These are phyloP conservation scores for Arizona elegans DNA, from an alignment of 2,113 vertebrate genomes.

Conservation along the genomic window DNA sequence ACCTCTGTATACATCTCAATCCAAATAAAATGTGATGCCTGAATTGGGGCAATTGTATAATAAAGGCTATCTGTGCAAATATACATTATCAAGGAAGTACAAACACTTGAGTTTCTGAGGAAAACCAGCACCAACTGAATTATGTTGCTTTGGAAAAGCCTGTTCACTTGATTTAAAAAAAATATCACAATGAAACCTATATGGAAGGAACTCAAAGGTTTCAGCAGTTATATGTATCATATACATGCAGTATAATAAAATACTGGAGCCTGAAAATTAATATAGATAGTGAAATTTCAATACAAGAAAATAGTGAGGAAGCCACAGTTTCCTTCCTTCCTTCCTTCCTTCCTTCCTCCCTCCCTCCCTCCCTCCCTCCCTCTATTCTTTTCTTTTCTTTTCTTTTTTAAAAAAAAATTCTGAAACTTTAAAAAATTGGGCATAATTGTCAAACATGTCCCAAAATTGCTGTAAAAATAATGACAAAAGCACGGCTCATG, in stretches of 20 bases:
- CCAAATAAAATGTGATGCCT: background rate
- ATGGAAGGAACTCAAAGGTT: background rate
- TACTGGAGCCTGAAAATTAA: background rate
- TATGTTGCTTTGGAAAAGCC: too few species aligned
- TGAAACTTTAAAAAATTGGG: background rate
- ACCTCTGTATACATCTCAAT: background rate
- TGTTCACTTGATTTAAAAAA: background rate
- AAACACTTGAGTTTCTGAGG: background rate
- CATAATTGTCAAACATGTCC: constrained; percentile 9
- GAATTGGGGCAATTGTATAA: background rate
- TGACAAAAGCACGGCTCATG: constrained; percentile 7
- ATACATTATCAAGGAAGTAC: too few species aligned
- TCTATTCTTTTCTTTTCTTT: background rate
- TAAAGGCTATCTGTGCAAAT: background rate
- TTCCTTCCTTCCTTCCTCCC: background rate
- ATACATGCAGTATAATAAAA: background rate
- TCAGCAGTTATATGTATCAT: background rate
- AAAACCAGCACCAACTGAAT: background rate
- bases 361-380: too few species aligned
- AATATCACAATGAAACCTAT: background rate
- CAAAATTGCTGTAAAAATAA: constrained; percentile 11
- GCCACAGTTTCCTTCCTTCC: background rate
- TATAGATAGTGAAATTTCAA: background rate
- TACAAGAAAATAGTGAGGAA: background rate
- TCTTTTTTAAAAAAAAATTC: background rate